Evolutionary conservation across 2,113 vertebrate species (phyloP), one percentile per base, ranked within the genome.

Genomic region (Notarius quadriscutis): DNA sequence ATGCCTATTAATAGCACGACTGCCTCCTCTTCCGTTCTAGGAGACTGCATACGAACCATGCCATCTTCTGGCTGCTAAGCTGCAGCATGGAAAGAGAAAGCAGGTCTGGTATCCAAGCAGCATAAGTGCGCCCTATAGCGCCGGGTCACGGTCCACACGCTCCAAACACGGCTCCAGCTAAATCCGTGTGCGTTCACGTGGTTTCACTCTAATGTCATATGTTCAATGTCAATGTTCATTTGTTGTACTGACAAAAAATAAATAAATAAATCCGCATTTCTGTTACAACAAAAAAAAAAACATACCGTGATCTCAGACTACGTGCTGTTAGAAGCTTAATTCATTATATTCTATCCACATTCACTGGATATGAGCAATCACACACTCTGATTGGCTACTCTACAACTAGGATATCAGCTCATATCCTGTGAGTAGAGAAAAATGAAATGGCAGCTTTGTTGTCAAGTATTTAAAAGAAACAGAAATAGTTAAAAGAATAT

Each of bases 11-110:
- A 95, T 89, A 95, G 95, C 80, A 87, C 80, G 86, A 91, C 91
- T 82, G 92, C 90, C 92, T 93, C 88, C 93, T 95, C 90, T 88
- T 78, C 87, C 87, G 80, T 87, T 91, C 83, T 88, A 91, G n/a
- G 89, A 94, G 93, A 92, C 93, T 94, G 94, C 89, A 93, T 94
- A 95, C 92, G 91, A 96, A 96, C 95, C 95, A 94, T 96, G 96
- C 95, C 96, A 96, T 96, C 96, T 96, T 95, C 96, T 97, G 96
- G 96, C 93, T 91, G 92, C 91, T 92, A 92, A 84, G 90, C 92
- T 93, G 94, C 94, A 96, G 91, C 91, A 85, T 91, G n/a, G 18
- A 51, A 12, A 75, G 67, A 69, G 81, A 30, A 63, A 62, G 34
- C 30, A n/a, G 34, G 53, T 41, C 12, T 34, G 65, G 57, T 77